Evolutionary conservation across 2,113 vertebrate species (phyloP).

Genomic region (Upupa epops): DNA sequence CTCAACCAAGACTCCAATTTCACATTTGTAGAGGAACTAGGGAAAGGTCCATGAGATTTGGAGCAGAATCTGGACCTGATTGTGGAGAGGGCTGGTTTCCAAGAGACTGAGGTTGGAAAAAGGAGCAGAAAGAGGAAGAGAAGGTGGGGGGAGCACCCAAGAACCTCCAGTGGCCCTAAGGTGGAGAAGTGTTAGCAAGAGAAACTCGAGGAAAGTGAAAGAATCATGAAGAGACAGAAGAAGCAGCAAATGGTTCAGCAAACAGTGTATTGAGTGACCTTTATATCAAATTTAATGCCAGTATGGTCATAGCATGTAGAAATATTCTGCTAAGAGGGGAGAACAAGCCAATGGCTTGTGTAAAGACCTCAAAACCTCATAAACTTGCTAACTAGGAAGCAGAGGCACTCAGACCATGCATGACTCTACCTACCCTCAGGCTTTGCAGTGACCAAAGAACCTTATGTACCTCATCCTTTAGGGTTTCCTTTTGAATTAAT

Average conservation of each 20-base stretch:
- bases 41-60: neutral
- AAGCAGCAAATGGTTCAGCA: neutral
- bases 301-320: neutral
- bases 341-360: neutral
- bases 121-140: neutral
- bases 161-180: neutral
- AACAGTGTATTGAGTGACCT: neutral
- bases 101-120: neutral
- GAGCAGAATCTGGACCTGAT: neutral
- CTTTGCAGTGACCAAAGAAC: neutral
- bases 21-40: neutral
- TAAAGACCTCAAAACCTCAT: neutral
- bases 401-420: neutral
- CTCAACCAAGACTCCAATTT: neutral
- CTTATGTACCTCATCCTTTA: neutral
- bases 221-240: neutral
- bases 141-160: neutral
- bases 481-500: neutral
- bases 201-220: neutral
- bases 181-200: neutral
- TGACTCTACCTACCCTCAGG: neutral
- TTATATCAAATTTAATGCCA: neutral
- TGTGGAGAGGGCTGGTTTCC: neutral
- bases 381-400: rapidly evolving
- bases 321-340: neutral